phyloP scores from a whole-genome alignment of 37 sponge, comb jelly and placozoan species.

The Beroe forskalii region DNA sequence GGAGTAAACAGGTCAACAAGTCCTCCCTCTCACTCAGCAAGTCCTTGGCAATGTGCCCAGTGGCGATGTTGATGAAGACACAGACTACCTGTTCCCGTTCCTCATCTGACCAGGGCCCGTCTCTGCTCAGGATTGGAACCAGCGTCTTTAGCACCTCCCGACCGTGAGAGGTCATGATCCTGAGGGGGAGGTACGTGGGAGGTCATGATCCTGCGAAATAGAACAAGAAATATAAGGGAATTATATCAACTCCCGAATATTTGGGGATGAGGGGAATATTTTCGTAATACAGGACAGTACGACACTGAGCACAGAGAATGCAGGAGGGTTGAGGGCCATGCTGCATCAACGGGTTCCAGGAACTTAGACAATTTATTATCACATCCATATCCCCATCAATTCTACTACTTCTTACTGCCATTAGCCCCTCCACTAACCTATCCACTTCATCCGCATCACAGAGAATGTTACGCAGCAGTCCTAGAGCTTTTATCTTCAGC shows the following conservation, averaged over 20 bases:
- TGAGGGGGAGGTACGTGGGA: not conserved
- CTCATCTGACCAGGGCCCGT: not conserved
- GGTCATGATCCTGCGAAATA: no score
- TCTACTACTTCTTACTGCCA: no score
- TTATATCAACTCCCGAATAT: no score
- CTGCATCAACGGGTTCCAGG: no score
- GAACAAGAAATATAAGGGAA: no score
- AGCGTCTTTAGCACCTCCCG: constrained; percentile 18
- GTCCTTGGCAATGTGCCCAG: constrained; percentile 45
- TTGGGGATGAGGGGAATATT: not conserved
- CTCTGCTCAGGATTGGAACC: not conserved
- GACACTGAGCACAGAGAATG: no score
- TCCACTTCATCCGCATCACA: constrained; percentile 51
- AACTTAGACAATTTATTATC: no score
- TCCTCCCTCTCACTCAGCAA: constrained; percentile 41
- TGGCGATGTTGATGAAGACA: constrained; percentile 41
- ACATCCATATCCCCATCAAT: no score
- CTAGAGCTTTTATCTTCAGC: constrained; percentile 60
- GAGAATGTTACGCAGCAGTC: constrained; percentile 40
- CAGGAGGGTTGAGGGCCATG: no score
- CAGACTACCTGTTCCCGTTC: constrained; percentile 41
- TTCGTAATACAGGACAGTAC: no score
- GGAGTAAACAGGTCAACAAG: not conserved
- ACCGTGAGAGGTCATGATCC: constrained; percentile 52
- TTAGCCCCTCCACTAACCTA: no score